These are phyloP conservation scores for Pelusios castaneus DNA, from an alignment of 2,113 vertebrate species.

Conservation along the genomic window DNA sequence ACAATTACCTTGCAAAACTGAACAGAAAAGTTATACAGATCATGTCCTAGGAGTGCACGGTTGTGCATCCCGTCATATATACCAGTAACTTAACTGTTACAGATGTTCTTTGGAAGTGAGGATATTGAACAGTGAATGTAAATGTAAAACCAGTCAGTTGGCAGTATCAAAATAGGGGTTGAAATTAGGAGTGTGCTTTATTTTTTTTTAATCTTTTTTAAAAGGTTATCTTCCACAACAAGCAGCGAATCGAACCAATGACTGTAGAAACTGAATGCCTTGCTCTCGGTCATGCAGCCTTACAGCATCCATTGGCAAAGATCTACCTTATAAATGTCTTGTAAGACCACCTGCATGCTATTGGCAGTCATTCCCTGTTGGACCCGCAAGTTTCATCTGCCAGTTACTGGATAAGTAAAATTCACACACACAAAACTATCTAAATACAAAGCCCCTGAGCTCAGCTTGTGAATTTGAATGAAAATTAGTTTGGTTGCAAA, in stretches of 20 bases:
- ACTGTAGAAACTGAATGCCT: background rate
- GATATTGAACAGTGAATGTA: background rate
- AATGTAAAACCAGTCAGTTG: background rate
- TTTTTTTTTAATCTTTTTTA: background rate
- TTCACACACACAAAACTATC: background rate
- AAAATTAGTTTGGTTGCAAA: background rate
- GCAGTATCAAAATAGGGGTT: background rate
- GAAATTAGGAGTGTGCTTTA: background rate
- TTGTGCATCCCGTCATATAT: too few species aligned
- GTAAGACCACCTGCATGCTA: background rate
- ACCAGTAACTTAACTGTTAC: background rate
- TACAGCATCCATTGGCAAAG: background rate
- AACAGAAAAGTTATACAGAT: too few species aligned
- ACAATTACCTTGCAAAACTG: too few species aligned
- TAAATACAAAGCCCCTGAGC: fast-evolving
- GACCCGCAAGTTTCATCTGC: background rate
- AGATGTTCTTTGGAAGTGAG: background rate
- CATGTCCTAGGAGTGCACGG: too few species aligned
- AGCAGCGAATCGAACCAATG: background rate
- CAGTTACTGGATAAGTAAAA: background rate
- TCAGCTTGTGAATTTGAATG: background rate
- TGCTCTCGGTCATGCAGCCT: background rate
- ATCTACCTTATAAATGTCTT: background rate
- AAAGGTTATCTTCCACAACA: background rate
- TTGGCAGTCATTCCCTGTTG: background rate